Evolutionary conservation across 2,797 vertebrate genomes (phyloP), one percentile per base, ranked within the genome.

Genomic region (Schizopygopsis malacanthus): DNA sequence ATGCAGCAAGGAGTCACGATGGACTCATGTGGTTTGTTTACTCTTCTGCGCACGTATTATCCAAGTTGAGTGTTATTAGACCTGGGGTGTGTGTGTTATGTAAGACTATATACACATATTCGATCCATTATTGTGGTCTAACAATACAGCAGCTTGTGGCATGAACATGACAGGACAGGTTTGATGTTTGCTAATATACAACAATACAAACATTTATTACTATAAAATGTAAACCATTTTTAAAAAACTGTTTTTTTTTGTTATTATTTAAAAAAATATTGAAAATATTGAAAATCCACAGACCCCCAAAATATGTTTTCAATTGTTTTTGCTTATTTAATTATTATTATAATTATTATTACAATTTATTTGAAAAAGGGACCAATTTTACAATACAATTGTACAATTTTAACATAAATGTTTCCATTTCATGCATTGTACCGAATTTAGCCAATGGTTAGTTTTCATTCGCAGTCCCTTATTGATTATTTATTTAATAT

Each of bases 1-100:
- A 78, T 54, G 43, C 77, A 85, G 71, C n/a, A 73, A 79, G 80
- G 69, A 73, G 63, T 89, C 84, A 86, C 20, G 20, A 77, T 87
- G 47, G 72, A 52, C 80, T 84, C 78, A 81, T 79, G 63, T 61
- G 87, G 83, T 78, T 77, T 43, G 54, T 87, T 89, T 79, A 73
- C 61, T 72, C 73, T 56, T 18, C 75, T 59, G 28, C 20, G 75
- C 43, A 76, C 41, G 16, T 47, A 39, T 65, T 52, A 83, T 76
- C 82, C 71, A 39, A 65, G 52, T 47, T 25, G 12, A 77, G 56
- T 41, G 59, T 63, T 61, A 79, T 61, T 69, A 79, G 69, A 16
- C 22, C 41, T 45, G n/a, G n/a, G 28, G 43, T 25, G 43, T 47
- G 54, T 15, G 28, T 22, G 39, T 73, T 84, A 87, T 56, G 43